Conservation (phyloP, 1,140 invertebrate genomes). For the Rhizoglyphus robini region DNA sequence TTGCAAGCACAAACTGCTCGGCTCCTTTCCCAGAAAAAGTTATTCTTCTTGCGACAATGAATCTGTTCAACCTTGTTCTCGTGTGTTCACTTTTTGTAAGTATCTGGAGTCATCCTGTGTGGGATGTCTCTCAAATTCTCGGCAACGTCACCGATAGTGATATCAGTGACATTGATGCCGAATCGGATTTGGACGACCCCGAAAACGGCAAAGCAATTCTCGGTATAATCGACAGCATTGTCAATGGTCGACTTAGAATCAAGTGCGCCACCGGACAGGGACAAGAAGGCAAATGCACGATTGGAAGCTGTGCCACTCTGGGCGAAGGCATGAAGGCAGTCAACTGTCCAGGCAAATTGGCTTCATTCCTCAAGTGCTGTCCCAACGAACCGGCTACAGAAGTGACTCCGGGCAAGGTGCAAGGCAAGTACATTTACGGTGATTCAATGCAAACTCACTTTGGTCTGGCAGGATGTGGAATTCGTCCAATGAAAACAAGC, state of each 20-base stretch:
- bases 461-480: not conserved
- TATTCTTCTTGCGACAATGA: too few species aligned
- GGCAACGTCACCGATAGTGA: not conserved
- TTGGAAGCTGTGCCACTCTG: not conserved
- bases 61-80: not conserved
- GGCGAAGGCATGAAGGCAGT: not conserved
- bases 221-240: not conserved
- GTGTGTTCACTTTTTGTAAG: not conserved
- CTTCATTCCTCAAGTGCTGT: not conserved
- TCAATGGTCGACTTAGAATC: not conserved
- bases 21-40: too few species aligned
- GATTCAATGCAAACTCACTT: not conserved
- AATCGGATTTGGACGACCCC: too few species aligned
- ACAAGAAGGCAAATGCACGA: not conserved
- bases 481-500: not conserved
- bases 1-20: too few species aligned
- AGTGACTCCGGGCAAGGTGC: not conserved
- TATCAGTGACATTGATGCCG: too few species aligned
- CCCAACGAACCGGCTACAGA: not conserved
- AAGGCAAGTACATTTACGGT: not conserved
- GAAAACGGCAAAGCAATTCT: not conserved
- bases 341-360: not conserved
- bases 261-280: conserved; percentile 4
- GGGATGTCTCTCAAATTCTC: not conserved
- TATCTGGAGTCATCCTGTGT: not conserved